Evolutionary conservation across 2,888 invertebrate species (phyloP), one percentile per base, ranked within the genome.

Genomic region (Entomobrya multifasciata): DNA sequence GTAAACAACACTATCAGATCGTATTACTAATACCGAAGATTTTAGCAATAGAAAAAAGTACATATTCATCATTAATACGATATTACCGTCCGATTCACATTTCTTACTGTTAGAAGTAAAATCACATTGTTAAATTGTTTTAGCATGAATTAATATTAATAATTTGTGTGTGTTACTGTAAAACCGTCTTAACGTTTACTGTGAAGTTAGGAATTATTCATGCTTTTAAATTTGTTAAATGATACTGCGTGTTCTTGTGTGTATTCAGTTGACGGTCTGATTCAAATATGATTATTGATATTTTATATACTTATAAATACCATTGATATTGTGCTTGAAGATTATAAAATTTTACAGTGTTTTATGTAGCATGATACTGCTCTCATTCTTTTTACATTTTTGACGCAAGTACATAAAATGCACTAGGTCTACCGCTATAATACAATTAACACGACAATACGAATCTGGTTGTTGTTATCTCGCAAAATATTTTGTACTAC

Each of bases 21-120:
- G 17, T 72, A 72, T 72, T 72, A 72, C n/a, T 15, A 6, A 47
- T n/a, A 67, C 8, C 11, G 1, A 10, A n/a, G 41, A 67, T 41
- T 17, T 22, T n/a, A 25, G 22, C 17, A 25, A 57, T 57, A 62
- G 4, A n/a, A 8, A 15, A 36, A 65, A 36, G 20, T n/a, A 25
- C n/a, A 47, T 47, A 72, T 22, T 81, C 67, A 82, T 62, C 82
- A 25, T 25, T 36, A 80, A 81, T 57, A 81, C 55, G 22, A 62
- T 52, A 62, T 74, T 72, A 82, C 82, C 82, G 82, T 82, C 82
- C 82, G 82, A 82, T 57, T 82, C 27, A 60, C 36, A 82, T 81
- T 81, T 55, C 41, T 72, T 79, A 79, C 65, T 25, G n/a, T 30
- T 30, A 30, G 13, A 17, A 6, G 8, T 36, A 62, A 57, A 20